Percentiles rank a stretch among this genome's conserved stretches.
Evolutionary conservation across 2,797 vertebrate genomes (phyloP).

Genomic region (Sebastes variabilis): DNA sequence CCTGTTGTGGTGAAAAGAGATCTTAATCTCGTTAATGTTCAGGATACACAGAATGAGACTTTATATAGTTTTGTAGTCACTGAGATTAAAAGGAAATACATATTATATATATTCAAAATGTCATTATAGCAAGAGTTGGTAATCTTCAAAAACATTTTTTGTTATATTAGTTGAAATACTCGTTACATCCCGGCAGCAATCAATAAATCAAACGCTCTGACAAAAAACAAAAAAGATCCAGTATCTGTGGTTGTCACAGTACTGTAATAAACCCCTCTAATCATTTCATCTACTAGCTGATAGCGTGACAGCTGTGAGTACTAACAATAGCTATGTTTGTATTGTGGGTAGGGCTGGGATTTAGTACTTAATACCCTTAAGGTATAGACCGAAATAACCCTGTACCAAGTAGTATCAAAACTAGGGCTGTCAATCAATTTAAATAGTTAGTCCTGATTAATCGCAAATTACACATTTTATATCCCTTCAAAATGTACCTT

Average conservation of each 20-base stretch:
- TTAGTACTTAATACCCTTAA: too few relatives aligned
- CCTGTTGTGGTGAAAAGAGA: background rate
- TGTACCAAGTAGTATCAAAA: too few relatives aligned
- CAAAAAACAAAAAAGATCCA: background rate
- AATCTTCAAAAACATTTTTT: background rate
- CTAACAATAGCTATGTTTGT: background rate
- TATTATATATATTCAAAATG: background rate
- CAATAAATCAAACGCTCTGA: background rate
- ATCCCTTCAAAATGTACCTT: too few relatives aligned
- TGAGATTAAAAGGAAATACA: background rate
- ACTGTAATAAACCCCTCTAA: background rate
- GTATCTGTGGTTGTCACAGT: background rate
- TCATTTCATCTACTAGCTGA: background rate
- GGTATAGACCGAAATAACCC: too few relatives aligned
- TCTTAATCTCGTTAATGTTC: background rate
- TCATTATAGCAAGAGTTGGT: background rate
- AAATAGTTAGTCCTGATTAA: too few relatives aligned
- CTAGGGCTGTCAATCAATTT: too few relatives aligned
- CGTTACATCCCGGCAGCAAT: background rate
- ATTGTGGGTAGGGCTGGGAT: background rate
- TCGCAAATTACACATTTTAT: too few relatives aligned
- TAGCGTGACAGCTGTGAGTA: background rate
- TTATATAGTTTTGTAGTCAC: background rate
- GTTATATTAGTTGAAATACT: background rate
- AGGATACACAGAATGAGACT: background rate